Conservation (phyloP, 1,140 invertebrate species). For the Sminthurides bifidus region DNA sequence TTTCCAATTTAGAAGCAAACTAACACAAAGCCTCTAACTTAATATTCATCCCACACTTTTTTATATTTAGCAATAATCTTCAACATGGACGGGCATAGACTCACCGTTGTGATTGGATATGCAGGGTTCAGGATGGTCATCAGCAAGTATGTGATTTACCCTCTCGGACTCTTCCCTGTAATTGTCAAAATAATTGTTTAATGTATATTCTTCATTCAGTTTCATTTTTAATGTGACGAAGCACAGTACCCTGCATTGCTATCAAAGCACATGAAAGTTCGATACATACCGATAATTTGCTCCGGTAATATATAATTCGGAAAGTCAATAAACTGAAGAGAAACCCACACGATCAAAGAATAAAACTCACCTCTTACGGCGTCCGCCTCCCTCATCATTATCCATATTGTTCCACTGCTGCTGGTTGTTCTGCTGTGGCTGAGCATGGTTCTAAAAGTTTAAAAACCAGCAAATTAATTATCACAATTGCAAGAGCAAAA, state of each 20-base stretch:
- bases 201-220: background rate
- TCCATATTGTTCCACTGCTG: conserved; percentile 23
- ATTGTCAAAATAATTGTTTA: conserved; percentile 18
- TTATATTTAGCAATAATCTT: too few relatives aligned
- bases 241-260: too few relatives aligned
- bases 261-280: too few relatives aligned
- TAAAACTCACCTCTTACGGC: conserved; percentile 25
- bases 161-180: conserved; percentile 47
- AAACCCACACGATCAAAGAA: conserved; percentile 1
- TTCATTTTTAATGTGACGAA: too few relatives aligned
- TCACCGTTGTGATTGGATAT: conserved; percentile 97
- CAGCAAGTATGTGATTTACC: conserved; percentile 78
- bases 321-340: too few relatives aligned
- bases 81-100: too few relatives aligned
- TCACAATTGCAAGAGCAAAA: background rate
- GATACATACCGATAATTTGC: too few relatives aligned
- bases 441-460: conserved; percentile 26
- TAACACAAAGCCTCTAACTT: too few relatives aligned
- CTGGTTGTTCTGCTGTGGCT: conserved; percentile 20
- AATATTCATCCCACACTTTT: too few relatives aligned
- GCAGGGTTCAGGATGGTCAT: conserved; percentile 93
- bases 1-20: too few relatives aligned
- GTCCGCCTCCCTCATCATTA: conserved; percentile 27
- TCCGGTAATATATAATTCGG: too few relatives aligned
- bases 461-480: conserved; percentile 1